Evolutionary conservation across 2,113 vertebrate species (phyloP), one percentile per base, ranked within the genome.

Genomic region (Lepus americanus): DNA sequence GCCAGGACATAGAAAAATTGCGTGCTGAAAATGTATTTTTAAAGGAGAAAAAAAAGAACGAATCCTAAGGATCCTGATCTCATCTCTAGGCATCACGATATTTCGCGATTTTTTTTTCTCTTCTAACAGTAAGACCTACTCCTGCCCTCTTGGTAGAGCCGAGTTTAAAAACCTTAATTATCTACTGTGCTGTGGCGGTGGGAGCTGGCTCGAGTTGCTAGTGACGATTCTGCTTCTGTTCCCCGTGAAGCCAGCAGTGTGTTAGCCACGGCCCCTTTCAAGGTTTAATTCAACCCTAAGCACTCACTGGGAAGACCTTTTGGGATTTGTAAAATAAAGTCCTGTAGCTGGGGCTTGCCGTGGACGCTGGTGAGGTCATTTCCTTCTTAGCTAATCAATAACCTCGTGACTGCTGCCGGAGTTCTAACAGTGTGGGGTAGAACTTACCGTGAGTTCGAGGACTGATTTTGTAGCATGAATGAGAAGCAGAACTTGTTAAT

Each of bases 1-100:
- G 94, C 87, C 96, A 99, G 99, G 99, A 99, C 95, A 98, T 98
- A 55, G 98, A 99, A 97, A 98, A 98, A 77, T 98, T 99, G 25
- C 98, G 98, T 85, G 95, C 98, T 44, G 99, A 99, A 98, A 98
- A 98, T 0, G 31, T 90, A 23, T 96, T 98, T 94, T 96, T 99
- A 94, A 99, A 98, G 97, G 98, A 98, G 95, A 95, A 76, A 33
- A 98, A 96, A 85, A 98, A 72, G 94, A 97, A 31, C 96, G 98
- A 98, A 14, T 4, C 83, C n/a, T 93, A 95, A 96, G 90, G 53
- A 83, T 31, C 77, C 51, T 0, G 31, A 91, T 59, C 95, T 95
- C n/a, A 67, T 95, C 23, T 63, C 44, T n/a, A 20, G 19, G 33
- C 49, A 49, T 44, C 61, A 70, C 29, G 29, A 16, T 63, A 59